A percentile compares a stretch with the other conserved stretches of the same genome.
Conservation (phyloP, 2,113 vertebrate genomes). For the Macaca mulatta region DNA sequence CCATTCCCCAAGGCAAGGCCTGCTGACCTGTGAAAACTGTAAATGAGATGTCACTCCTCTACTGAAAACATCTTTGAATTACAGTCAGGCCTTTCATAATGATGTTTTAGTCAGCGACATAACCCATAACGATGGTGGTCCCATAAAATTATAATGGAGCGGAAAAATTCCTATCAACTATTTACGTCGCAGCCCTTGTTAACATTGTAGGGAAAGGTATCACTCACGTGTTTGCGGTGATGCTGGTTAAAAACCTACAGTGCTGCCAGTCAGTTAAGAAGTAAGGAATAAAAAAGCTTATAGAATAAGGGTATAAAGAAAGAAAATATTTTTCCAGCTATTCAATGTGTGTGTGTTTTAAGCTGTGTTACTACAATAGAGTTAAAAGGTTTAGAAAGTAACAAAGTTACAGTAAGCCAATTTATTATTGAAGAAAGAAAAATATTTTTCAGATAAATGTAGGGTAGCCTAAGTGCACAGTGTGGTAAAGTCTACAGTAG, state of each 20-base stretch:
- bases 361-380: neutral
- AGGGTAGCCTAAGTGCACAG: neutral
- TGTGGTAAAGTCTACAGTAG: neutral
- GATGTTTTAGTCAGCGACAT: neutral
- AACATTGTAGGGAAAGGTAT: neutral
- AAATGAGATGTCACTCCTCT: neutral
- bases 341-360: neutral
- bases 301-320: neutral
- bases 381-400: neutral
- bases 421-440: neutral
- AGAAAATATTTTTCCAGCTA: neutral
- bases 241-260: neutral
- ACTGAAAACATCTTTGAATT: neutral
- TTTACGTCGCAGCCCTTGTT: neutral
- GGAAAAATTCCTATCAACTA: neutral
- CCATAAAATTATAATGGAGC: neutral
- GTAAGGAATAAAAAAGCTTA: neutral
- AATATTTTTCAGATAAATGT: neutral
- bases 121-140: neutral
- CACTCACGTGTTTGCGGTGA: neutral
- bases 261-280: neutral
- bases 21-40: neutral
- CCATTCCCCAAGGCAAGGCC: neutral
- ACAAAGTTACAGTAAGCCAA: neutral
- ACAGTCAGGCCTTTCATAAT: neutral